phyloP scores from a whole-genome alignment of 2,113 vertebrate species.

The Pao palembangensis region DNA sequence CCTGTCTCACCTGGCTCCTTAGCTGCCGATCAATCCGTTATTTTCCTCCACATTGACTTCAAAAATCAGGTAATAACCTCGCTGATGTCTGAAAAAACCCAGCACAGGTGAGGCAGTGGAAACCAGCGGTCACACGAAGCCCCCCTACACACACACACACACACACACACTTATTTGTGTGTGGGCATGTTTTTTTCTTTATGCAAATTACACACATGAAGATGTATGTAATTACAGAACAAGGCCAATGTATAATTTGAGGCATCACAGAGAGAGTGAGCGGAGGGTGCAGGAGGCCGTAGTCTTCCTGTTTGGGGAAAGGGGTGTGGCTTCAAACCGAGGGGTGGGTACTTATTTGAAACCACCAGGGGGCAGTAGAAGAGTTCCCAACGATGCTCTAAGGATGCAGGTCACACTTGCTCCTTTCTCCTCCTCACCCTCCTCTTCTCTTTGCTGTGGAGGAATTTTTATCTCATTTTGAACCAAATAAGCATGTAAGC shows the following conservation, averaged over 20 bases:
- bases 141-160: no score
- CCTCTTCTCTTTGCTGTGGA: not conserved
- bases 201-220: slow-evolving; percentile 20
- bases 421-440: slow-evolving; percentile 14
- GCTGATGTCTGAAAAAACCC: slow-evolving; percentile 37
- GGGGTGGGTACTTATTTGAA: not conserved
- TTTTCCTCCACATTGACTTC: no score
- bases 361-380: slow-evolving; percentile 77
- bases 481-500: no score
- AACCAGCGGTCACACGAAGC: not conserved
- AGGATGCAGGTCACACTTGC: slow-evolving; percentile 50
- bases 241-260: slow-evolving; percentile 27
- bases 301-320: slow-evolving; percentile 35
- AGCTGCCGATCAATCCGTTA: no score
- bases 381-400: slow-evolving; percentile 47
- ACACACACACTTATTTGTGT: no score
- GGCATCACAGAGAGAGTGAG: slow-evolving; percentile 39
- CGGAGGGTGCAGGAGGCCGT: slow-evolving; percentile 15
- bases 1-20: no score
- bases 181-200: slow-evolving; percentile 13
- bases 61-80: slow-evolving; percentile 42
- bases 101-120: slow-evolving; percentile 17
- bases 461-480: not conserved
- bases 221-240: slow-evolving; percentile 44
- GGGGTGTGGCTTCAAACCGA: slow-evolving; percentile 10